Base-by-base conservation (phyloP, 2,888 invertebrate species). In the Carcina quercana region DNA sequence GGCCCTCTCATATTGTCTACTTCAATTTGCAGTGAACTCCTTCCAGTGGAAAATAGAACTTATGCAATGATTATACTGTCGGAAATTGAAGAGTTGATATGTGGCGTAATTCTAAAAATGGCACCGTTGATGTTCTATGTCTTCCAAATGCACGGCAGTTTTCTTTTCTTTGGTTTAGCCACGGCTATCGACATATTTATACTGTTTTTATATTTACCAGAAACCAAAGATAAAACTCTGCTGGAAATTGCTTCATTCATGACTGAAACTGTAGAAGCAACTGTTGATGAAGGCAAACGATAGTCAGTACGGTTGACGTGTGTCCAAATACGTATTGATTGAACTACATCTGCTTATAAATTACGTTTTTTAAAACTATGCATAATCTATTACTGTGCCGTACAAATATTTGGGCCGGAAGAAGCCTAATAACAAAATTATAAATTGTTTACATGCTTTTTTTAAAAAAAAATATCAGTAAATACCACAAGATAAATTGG, bases 11-110 rank as follows among this genome's bases (percentile, higher is more conserved):
- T 41, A 1, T 24, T 41, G 12, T 20, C 30, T n/a, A 2, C 15
- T 3, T 13, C 27, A 3, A 28, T 37, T 8, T 24, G 29, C 8
- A 32, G 36, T 15, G 46, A 48, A 36, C 14, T 48, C 3, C 13
- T 37, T 1, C 37, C 43, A 5, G 10, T 43, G 5, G 29, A 30
- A 21, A 30, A 40, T 31, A 38, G 40, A 32, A 32, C 24, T 20
- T 13, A 32, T 3, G 30, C 33, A 19, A 8, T 39, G 3, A 5
- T 38, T 7, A 8, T 35, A 15, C n/a, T 12, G 5, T 19, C 28
- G 1, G 33, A 30, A 19, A 15, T 6, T 5, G 24, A 15, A 5
- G 26, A 20, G 13, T 4, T 12, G 3, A 5, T 39, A 1, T 20
- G 38, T 13, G 42, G 31, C 11, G 20, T 33, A 7, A 5, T 34